Percentiles rank a stretch among this genome's conserved stretches.
These are phyloP conservation scores for Eciton burchellii DNA, from an alignment of 1,140 invertebrate genomes.

Conservation along the genomic window DNA sequence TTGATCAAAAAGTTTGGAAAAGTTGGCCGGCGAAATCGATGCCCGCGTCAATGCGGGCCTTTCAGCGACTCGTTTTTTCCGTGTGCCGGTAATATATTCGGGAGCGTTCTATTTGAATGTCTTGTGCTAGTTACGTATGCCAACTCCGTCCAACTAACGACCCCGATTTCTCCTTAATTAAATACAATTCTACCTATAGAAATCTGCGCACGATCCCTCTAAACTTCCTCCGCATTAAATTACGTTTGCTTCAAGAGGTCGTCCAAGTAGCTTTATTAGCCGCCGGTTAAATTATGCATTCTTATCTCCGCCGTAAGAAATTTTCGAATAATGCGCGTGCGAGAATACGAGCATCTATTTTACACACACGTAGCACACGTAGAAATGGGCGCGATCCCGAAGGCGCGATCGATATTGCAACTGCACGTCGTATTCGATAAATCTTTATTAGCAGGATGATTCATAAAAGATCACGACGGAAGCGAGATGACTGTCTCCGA, in stretches of 20 bases:
- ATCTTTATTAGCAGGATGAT: no score
- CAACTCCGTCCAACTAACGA: constrained; percentile 30
- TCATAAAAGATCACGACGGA: no score
- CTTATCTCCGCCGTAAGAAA: not conserved
- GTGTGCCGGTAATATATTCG: constrained; percentile 7
- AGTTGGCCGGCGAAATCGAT: not conserved
- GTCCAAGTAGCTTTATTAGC: not conserved
- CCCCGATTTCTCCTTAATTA: constrained; percentile 42
- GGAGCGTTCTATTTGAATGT: constrained; percentile 42
- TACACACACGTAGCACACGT: no score
- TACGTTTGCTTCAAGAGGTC: constrained; percentile 16
- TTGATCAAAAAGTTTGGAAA: constrained; percentile 17
- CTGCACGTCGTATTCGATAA: no score
- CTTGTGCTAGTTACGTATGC: constrained; percentile 28
- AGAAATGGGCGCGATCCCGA: no score
- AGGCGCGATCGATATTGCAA: no score
- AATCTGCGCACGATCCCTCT: constrained; percentile 26
- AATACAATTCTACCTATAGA: constrained; percentile 37
- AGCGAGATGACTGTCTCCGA: no score
- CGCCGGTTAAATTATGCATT: not conserved
- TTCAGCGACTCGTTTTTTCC: constrained; percentile 23
- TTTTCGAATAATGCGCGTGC: not conserved
- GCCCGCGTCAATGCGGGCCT: not conserved
- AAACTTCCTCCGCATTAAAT: constrained; percentile 30
- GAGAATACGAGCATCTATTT: no score